Evolutionary conservation across 2,888 invertebrate species (phyloP).

Genomic region (Drosophila mimica): DNA sequence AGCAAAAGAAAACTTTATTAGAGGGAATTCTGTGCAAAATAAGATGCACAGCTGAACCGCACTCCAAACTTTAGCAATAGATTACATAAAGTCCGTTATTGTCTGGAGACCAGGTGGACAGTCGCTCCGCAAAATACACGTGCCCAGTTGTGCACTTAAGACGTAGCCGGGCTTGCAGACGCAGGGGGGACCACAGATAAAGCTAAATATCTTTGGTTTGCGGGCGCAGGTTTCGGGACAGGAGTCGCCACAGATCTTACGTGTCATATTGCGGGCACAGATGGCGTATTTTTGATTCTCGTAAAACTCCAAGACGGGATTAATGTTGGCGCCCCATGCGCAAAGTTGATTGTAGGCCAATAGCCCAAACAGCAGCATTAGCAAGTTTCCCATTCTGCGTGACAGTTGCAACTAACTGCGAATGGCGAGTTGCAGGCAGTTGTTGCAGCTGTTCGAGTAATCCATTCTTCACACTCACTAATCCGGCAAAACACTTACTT

Average conservation of each 20-base stretch:
- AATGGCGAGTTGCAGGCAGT: not conserved
- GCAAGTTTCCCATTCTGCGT: constrained; percentile 16
- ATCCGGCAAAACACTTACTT: constrained; percentile 44
- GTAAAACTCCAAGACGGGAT: too few relatives aligned
- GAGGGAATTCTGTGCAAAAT: too few relatives aligned
- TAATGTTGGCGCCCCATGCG: not conserved
- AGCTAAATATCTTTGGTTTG: not conserved
- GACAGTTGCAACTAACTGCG: constrained; percentile 16
- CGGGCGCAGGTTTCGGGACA: constrained; percentile 55
- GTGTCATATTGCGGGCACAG: too few relatives aligned
- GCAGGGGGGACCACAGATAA: constrained; percentile 22
- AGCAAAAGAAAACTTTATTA: too few relatives aligned
- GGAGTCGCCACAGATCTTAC: constrained; percentile 27
- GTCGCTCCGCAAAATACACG: constrained; percentile 36
- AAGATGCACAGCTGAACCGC: too few relatives aligned
- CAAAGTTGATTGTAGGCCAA: not conserved
- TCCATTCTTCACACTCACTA: constrained; percentile 32
- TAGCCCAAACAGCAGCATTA: constrained; percentile 4
- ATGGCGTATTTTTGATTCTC: too few relatives aligned
- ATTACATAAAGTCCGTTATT: too few relatives aligned
- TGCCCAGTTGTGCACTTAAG: constrained; percentile 19
- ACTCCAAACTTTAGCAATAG: too few relatives aligned
- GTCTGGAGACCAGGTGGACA: constrained; percentile 13
- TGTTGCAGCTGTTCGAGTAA: not conserved
- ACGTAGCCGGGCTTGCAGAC: constrained; percentile 32